Evolutionary conservation across 2,797 vertebrate species (phyloP), one percentile per base, ranked within the genome.

Genomic region (Arrhamphus sclerolepis): DNA sequence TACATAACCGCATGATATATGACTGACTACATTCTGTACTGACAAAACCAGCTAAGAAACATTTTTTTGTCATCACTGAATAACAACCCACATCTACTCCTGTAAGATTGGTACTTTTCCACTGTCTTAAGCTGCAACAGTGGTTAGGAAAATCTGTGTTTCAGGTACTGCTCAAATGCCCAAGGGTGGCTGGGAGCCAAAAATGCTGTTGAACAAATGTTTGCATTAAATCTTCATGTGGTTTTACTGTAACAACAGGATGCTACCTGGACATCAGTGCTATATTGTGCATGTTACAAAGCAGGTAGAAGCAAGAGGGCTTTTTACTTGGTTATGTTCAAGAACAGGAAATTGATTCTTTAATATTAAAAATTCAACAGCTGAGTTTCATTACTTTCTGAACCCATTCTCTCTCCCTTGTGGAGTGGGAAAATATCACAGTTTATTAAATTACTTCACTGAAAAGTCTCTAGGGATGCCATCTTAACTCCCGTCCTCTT

Each of bases 391-490:
- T 91, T 92, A 88, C 81, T 87, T 91, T 86, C 83, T 48, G 83
- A 80, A 82, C 85, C 75, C 82, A 85, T 83, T 84, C 83, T 72
- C 78, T 80, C 75, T 82, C 75, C 89, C 79, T 81, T 49, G 82
- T 79, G 83, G 75, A 87, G 86, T 67, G 77, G 78, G 75, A 87
- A 85, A 90, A 88, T 90, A 89, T 89, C 83, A 83, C 77, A 88
- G 84, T 89, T 91, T 87, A 91, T 92, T 91, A 91, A 92, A 92
- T 92, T 89, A 91, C 87, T 86, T 73, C 81, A 82, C 75, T 87
- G 75, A 90, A 89, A 84, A 88, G 78, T 87, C 90, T 90, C 85
- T 6, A 7, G 86, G 84, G 91, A 89, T 74, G 81, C 86, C 89
- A 87, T 89, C 83, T 89, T 89, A 90, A 88, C 83, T 87, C 65